Base-by-base conservation (phyloP, 2,888 invertebrate genomes). In the Helleia helle region DNA sequence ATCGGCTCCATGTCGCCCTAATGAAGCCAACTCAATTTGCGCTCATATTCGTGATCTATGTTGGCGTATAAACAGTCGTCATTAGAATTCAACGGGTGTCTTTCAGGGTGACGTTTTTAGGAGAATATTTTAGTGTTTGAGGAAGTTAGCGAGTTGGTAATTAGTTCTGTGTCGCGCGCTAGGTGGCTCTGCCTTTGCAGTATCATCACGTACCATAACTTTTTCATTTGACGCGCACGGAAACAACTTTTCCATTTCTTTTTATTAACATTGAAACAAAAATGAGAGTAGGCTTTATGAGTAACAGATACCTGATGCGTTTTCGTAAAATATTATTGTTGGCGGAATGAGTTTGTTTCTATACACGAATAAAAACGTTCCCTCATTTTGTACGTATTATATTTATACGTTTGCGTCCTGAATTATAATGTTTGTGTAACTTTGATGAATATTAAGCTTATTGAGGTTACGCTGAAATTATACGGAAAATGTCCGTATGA, bases 201-300 rank as follows among this genome's bases (percentile, higher is more conserved):
- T 83, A 81, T 79, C 68, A 73, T 83, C 83, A 84, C 83, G 83
- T 74, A 57, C 72, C 66, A 76, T 79, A 83, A 84, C 83, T 84
- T 84, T 83, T 81, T 81, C 83, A 80, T 83, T 81, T 81, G 83
- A 83, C 75, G 79, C 74, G 75, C 69, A 71, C 69, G 60, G 68
- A 65, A 62, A 61, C 59, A 77, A 80, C 81, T 83, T 84, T 80
- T 67, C 73, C 77, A 80, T 83, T 81, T 75, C 76, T 77, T 81
- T 80, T 83, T 83, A 83, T 83, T 83, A 81, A 81, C 75, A 79
- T 71, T 74, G 73, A 74, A 74, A 80, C 72, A 74, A 74, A 80
- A 80, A 80, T 76, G 73, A 72, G 73, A 79, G 77, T 71, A 65
- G 76, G 73, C 71, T 71, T 72, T 75, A 72, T 69, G 71, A 70